Percentiles rank a stretch among this genome's conserved stretches.
Conservation (phyloP, 2,888 invertebrate species). For the Marronus borbonicus region DNA sequence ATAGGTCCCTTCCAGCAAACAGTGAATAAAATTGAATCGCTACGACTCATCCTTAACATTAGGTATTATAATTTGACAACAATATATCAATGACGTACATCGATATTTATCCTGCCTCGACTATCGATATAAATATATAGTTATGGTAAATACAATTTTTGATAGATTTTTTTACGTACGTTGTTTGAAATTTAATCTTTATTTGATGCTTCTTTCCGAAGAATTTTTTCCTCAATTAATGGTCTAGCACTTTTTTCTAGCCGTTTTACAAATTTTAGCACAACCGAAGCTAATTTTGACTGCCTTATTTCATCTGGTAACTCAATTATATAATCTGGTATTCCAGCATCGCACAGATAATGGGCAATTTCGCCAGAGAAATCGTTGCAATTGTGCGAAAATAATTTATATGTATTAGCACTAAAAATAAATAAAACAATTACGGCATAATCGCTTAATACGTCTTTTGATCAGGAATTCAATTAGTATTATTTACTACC, state of each 20-base stretch:
- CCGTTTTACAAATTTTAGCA: background rate
- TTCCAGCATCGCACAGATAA: background rate
- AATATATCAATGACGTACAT: no score
- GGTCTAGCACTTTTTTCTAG: conserved; percentile 21
- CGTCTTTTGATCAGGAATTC: no score
- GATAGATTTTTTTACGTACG: no score
- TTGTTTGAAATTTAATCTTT: conserved; percentile 11
- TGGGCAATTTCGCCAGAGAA: conserved; percentile 15
- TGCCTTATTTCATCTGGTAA: conserved; percentile 1
- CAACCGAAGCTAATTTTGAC: background rate
- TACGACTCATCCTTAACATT: no score
- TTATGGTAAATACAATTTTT: no score
- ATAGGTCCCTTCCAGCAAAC: no score
- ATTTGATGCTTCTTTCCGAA: conserved; percentile 1
- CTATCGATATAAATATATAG: no score
- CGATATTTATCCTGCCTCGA: no score
- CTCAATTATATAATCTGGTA: conserved; percentile 19
- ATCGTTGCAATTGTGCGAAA: conserved; percentile 16
- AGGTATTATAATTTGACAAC: no score
- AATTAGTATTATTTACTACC: no score
- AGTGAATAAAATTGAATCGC: no score
- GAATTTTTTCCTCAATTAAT: conserved; percentile 19
- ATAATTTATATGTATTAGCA: background rate
- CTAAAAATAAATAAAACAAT: conserved; percentile 2
- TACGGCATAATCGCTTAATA: background rate